Conservation (phyloP, 2,888 invertebrate genomes). For the Pseudococcus viburni region DNA sequence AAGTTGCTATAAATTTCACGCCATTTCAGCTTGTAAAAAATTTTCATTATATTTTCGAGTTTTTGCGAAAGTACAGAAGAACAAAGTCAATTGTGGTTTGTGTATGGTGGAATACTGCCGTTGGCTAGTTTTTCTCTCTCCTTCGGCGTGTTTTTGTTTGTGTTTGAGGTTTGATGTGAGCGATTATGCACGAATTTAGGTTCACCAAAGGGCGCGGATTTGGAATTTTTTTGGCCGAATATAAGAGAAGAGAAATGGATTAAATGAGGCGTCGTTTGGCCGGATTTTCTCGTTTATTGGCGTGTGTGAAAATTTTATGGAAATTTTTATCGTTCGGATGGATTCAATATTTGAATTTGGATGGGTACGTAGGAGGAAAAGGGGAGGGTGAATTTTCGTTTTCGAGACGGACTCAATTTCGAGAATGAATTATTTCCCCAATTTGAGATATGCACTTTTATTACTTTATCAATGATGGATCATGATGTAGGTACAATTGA, state of each 20-base stretch:
- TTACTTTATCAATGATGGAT: too few species aligned
- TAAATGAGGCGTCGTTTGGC: background rate
- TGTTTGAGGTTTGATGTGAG: background rate
- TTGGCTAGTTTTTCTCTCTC: background rate
- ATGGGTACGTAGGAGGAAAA: too few species aligned
- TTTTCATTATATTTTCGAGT: constrained; percentile 52
- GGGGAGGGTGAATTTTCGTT: too few species aligned
- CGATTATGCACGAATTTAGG: background rate
- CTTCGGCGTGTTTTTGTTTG: background rate
- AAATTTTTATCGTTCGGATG: too few species aligned
- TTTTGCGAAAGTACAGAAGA: background rate
- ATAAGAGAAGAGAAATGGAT: background rate
- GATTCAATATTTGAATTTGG: too few species aligned
- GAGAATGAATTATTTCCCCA: too few species aligned
- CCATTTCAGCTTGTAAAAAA: constrained; percentile 45
- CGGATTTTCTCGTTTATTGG: too few species aligned
- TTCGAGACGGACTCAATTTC: too few species aligned
- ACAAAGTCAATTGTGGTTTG: constrained; percentile 46
- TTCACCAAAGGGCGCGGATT: background rate
- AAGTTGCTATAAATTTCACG: constrained; percentile 52
- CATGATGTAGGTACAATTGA: too few species aligned
- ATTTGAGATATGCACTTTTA: too few species aligned
- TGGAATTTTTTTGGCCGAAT: background rate
- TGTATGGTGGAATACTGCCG: background rate
- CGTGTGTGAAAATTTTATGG: too few species aligned